Evolutionary conservation across 2,797 vertebrate genomes (phyloP), one percentile per base, ranked within the genome.

Genomic region (Pangasius sanitwongsei): DNA sequence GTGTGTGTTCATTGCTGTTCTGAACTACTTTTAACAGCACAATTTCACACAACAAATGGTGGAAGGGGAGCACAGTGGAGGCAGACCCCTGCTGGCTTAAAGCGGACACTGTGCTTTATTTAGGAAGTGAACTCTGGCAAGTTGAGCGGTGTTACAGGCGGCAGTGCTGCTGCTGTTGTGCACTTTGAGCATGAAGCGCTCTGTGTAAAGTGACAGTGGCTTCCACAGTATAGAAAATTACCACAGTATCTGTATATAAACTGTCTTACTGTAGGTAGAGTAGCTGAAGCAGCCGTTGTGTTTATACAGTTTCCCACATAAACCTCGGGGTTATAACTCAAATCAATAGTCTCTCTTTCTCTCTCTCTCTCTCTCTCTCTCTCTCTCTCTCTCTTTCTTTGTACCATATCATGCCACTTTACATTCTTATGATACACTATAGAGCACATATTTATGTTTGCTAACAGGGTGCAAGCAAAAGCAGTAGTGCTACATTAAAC

Each of bases 41-140:
- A 90, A 87, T 90, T 87, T 89, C n/a, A 81, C 87, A 78, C 37
- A 86, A 83, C 90, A 87, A 90, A 95, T 95, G 95, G 95, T 95
- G 95, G 95, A 95, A 96, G 93, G 95, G 95, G 94, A 94, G 89
- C 90, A 67, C 6, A 92, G 87, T n/a, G 44, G 53, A 88, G 65
- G 44, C 86, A 70, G 89, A 78, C 70, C 92, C 89, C 90, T 90
- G 92, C 89, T 87, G 95, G 93, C 92, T 94, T 92, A 93, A 93
- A 94, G 94, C 95, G 94, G 94, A 94, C 93, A 92, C 95, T 95
- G 91, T 94, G 93, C 90, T 91, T 91, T 91, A 90, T 95, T 94
- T 92, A 93, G 92, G 82, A 93, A 94, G 94, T 93, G 93, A 95
- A 95, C 94, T 96, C 41, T 25, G 37, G 18, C 31, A 80, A 80